Conservation (phyloP, 2,797 vertebrate species). For the Poecilia gillii region DNA sequence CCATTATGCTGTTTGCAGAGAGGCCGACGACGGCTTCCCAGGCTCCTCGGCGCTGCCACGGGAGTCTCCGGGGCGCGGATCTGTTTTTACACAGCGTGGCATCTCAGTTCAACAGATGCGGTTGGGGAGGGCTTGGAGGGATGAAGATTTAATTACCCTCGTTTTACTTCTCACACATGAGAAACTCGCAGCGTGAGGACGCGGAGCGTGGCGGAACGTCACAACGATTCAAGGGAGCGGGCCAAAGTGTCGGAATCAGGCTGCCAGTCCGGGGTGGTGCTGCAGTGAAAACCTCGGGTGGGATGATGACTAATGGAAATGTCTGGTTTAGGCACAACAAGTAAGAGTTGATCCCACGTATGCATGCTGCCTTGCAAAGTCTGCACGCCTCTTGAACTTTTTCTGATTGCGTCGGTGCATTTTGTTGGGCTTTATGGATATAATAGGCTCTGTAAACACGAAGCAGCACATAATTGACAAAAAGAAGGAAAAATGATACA, state of each 20-base stretch:
- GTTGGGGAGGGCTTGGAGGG: slow-evolving; percentile 42
- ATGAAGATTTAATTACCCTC: slow-evolving; percentile 76
- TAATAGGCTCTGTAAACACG: background rate
- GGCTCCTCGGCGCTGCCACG: slow-evolving; percentile 14
- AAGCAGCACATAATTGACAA: background rate
- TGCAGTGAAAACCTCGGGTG: background rate
- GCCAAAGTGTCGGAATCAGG: slow-evolving; percentile 36
- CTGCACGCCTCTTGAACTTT: background rate
- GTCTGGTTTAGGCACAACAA: slow-evolving; percentile 15
- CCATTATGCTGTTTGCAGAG: slow-evolving; percentile 36
- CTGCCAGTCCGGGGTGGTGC: slow-evolving; percentile 18
- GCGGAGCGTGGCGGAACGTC: slow-evolving; percentile 44
- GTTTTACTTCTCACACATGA: slow-evolving; percentile 70
- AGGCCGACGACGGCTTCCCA: slow-evolving; percentile 25
- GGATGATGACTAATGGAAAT: slow-evolving; percentile 4
- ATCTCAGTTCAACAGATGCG: slow-evolving; percentile 64
- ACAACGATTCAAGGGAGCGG: slow-evolving; percentile 39
- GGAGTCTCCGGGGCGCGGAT: slow-evolving; percentile 56
- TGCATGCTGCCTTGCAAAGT: background rate
- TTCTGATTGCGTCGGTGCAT: background rate
- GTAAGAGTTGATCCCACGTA: background rate
- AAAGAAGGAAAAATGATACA: background rate
- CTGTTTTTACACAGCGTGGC: slow-evolving; percentile 61
- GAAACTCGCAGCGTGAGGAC: slow-evolving; percentile 31
- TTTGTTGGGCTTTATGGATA: background rate